These are phyloP conservation scores for Tiliqua scincoides DNA, from an alignment of 2,113 vertebrate genomes.

Conservation along the genomic window DNA sequence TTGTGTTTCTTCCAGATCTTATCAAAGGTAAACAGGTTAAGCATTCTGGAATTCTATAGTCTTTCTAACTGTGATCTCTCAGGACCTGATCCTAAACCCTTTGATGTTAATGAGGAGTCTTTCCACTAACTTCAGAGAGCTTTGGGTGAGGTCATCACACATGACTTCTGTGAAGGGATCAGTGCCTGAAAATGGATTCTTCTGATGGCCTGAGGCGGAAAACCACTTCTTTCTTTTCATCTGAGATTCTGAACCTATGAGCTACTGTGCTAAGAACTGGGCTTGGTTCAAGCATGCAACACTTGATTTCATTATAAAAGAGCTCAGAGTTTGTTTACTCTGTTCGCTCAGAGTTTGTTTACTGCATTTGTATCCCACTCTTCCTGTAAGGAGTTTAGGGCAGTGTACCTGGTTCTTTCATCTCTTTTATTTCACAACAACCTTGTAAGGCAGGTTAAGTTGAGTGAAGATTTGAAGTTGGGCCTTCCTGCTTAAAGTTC, in stretches of 20 bases:
- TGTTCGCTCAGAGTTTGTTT: too few relatives aligned
- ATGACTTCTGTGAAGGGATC: not conserved
- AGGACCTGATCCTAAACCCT: slow-evolving; percentile 18
- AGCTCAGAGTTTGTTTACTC: not conserved
- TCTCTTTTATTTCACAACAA: too few relatives aligned
- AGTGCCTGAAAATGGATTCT: not conserved
- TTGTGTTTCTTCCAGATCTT: slow-evolving; percentile 64
- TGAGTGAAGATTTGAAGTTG: too few relatives aligned
- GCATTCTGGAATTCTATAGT: slow-evolving; percentile 24
- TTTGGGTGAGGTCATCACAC: slow-evolving; percentile 14
- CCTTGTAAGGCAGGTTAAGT: too few relatives aligned
- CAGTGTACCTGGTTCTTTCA: too few relatives aligned
- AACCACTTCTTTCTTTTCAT: slow-evolving; percentile 6
- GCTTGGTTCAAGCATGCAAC: not conserved
- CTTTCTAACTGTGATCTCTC: slow-evolving; percentile 49
- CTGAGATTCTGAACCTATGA: not conserved
- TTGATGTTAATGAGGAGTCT: slow-evolving; percentile 18
- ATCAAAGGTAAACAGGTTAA: slow-evolving; percentile 63
- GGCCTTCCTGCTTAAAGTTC: too few relatives aligned
- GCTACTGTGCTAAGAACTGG: not conserved
- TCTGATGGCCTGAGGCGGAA: not conserved
- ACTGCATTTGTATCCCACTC: too few relatives aligned
- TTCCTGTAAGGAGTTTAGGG: too few relatives aligned
- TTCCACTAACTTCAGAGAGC: slow-evolving; percentile 3
- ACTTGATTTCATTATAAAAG: not conserved